Evolutionary conservation across 2,888 invertebrate genomes (phyloP).

Genomic region (Clostera curtula): DNA sequence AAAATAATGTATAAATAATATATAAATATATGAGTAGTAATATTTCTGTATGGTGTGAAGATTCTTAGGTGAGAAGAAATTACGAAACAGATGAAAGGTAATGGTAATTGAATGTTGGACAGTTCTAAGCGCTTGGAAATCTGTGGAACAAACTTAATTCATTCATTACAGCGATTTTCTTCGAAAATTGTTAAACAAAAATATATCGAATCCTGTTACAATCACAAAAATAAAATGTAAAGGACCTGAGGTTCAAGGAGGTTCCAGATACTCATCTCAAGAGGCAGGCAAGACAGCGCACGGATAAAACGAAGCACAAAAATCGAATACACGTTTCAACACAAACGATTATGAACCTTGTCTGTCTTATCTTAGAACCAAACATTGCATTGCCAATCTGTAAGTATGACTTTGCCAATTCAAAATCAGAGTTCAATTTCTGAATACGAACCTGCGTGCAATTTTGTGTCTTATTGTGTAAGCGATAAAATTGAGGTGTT

Average conservation of each 20-base stretch:
- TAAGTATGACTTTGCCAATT: conserved; percentile 33
- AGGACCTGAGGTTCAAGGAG: conserved; percentile 33
- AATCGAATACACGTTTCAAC: conserved; percentile 13
- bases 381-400: conserved; percentile 24
- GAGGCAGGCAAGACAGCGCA: conserved; percentile 43
- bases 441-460: conserved; percentile 12
- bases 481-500: conserved; percentile 19
- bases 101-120: too few species aligned
- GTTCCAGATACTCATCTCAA: conserved; percentile 52
- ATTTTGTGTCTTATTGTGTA: conserved; percentile 34
- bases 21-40: too few species aligned
- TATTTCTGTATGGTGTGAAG: too few species aligned
- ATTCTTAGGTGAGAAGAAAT: too few species aligned
- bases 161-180: too few species aligned
- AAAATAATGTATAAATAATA: too few species aligned
- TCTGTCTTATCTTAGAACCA: conserved; percentile 24
- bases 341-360: conserved; percentile 35
- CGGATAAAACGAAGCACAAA: conserved; percentile 36
- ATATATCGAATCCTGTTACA: conserved; percentile 20
- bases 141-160: too few species aligned
- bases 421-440: conserved; percentile 25
- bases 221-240: conserved; percentile 20
- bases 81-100: too few species aligned
- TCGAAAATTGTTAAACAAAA: conserved; percentile 14
- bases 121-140: too few species aligned